Conservation (phyloP, 1,140 invertebrate species). For the Pogonus chalceus region DNA sequence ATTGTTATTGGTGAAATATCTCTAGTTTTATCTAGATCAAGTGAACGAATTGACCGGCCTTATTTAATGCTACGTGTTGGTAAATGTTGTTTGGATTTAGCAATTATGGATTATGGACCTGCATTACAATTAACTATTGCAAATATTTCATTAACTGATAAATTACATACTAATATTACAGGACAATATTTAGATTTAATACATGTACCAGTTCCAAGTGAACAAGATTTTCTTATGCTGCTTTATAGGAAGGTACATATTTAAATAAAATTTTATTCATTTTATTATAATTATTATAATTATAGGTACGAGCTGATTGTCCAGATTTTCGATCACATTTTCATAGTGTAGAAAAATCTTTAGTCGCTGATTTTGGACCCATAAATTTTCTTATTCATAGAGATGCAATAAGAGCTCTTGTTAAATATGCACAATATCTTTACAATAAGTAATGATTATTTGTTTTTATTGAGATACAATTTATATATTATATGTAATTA, state of each 20-base stretch:
- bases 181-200: conserved; percentile 71
- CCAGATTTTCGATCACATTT: conserved; percentile 75
- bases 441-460: conserved; percentile 34
- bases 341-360: conserved; percentile 67
- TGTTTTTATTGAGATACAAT: conserved; percentile 3
- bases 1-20: conserved; percentile 60
- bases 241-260: conserved; percentile 61
- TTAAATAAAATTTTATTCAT: conserved; percentile 5
- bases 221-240: conserved; percentile 55
- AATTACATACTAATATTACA: conserved; percentile 60
- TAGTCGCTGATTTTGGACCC: conserved; percentile 57
- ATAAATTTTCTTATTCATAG: conserved; percentile 59
- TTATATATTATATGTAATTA: not conserved
- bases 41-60: conserved; percentile 54
- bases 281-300: conserved; percentile 12
- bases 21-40: conserved; percentile 44
- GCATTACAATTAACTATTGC: conserved; percentile 65
- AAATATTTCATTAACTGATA: conserved; percentile 65
- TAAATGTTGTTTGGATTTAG: conserved; percentile 60
- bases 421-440: conserved; percentile 48
- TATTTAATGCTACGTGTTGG: conserved; percentile 66
- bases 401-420: conserved; percentile 59
- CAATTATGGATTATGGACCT: conserved; percentile 68
- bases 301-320: conserved; percentile 63
- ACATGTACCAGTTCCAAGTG: conserved; percentile 43